These are phyloP conservation scores for Brachionus koreanus DNA, from an alignment of 1,140 invertebrate species.

Conservation along the genomic window DNA sequence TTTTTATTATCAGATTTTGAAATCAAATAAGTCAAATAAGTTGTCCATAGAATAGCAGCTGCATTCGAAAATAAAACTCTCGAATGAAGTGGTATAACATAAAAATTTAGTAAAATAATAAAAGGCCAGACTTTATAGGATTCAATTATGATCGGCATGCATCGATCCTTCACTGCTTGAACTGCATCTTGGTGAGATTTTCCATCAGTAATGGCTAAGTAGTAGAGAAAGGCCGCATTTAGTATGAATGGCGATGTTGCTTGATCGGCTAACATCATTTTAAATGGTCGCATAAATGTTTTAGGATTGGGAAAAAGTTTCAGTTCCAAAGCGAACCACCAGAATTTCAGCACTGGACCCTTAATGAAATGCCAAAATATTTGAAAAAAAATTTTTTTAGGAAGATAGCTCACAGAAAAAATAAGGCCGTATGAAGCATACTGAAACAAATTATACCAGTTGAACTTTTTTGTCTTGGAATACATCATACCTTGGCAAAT, in stretches of 20 bases:
- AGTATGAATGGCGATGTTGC: conserved; percentile 8
- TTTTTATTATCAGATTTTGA: background rate
- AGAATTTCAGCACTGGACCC: conserved; percentile 17
- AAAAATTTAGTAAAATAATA: conserved; percentile 30
- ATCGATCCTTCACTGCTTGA: background rate
- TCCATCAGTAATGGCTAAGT: conserved; percentile 6
- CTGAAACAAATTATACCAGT: background rate
- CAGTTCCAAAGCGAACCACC: conserved; percentile 37
- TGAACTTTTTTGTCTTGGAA: conserved; percentile 14
- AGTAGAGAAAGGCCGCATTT: conserved; percentile 3
- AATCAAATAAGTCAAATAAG: conserved; percentile 37
- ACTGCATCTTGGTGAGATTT: conserved; percentile 2
- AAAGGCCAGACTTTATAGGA: conserved; percentile 41
- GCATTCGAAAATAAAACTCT: conserved; percentile 32
- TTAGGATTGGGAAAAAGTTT: conserved; percentile 34
- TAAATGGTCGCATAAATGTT: conserved; percentile 16
- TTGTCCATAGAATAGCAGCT: conserved; percentile 2
- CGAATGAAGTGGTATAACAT: conserved; percentile 13
- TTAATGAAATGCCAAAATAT: background rate
- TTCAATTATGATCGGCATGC: conserved; percentile 5
- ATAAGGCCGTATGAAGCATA: conserved; percentile 24
- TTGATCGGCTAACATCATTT: conserved; percentile 40
- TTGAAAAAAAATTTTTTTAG: background rate
- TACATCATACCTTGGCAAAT: conserved; percentile 39
- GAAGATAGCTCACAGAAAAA: background rate